Percentiles rank a stretch among this genome's conserved stretches.
phyloP scores from a whole-genome alignment of 1,140 invertebrate species.

The Drosophila sulfurigaster region DNA sequence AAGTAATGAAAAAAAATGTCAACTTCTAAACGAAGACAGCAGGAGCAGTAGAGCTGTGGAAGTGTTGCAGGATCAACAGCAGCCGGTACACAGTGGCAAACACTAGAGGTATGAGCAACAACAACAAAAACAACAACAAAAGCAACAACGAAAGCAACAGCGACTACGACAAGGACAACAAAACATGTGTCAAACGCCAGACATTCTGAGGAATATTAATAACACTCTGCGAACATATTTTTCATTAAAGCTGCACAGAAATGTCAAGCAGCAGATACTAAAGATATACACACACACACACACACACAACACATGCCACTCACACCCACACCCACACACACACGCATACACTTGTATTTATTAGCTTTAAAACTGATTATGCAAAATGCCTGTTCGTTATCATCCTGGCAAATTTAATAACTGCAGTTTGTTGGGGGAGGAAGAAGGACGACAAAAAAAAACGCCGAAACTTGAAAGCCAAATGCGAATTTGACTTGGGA shows the following conservation, averaged over 20 bases:
- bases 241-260: constrained; percentile 77
- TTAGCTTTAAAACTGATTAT: constrained; percentile 48
- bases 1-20: constrained; percentile 82
- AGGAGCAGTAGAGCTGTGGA: constrained; percentile 19
- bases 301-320: constrained; percentile 20
- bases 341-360: constrained; percentile 13
- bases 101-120: constrained; percentile 20
- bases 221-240: constrained; percentile 79
- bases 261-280: constrained; percentile 58
- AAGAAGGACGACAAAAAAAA: constrained; percentile 13
- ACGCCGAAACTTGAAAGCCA: constrained; percentile 16
- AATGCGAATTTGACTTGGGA: constrained; percentile 28
- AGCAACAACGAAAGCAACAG: constrained; percentile 44
- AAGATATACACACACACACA: constrained; percentile 35
- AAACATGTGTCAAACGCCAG: constrained; percentile 83
- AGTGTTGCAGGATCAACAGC: constrained; percentile 22
- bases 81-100: constrained; percentile 39
- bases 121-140: constrained; percentile 16
- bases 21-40: constrained; percentile 55
- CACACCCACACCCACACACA: constrained; percentile 17
- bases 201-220: constrained; percentile 82
- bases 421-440: constrained; percentile 52
- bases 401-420: constrained; percentile 52
- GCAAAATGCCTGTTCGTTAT: constrained; percentile 32
- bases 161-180: constrained; percentile 65